Evolutionary conservation across 2,797 vertebrate species (phyloP).

Genomic region (Cercopithecus diana): DNA sequence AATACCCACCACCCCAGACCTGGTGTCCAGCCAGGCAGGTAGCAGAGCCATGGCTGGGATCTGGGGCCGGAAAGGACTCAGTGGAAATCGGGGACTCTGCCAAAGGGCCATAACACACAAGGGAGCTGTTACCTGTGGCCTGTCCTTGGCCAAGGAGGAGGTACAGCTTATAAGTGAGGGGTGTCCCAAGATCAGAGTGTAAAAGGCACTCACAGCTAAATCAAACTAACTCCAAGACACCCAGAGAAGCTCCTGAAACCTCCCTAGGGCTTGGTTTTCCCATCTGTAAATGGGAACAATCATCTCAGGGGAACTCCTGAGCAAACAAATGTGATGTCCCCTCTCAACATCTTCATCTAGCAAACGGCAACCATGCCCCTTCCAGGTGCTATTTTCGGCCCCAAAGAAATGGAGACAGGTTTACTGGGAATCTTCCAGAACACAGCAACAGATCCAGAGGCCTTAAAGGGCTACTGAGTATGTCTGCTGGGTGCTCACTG

Average conservation of each 20-base stretch:
- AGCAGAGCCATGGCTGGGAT: neutral
- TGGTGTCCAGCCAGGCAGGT: slow-evolving; percentile 4
- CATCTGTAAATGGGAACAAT: neutral
- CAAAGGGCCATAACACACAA: neutral
- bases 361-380: neutral
- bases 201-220: neutral
- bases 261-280: neutral
- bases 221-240: neutral
- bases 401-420: neutral
- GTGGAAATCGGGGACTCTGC: neutral
- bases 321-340: neutral
- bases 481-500: neutral
- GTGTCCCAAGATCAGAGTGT: neutral
- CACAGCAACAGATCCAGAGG: neutral
- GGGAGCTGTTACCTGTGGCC: neutral
- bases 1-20: slow-evolving; percentile 68
- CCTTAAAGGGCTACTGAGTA: neutral
- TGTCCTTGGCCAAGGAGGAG: neutral
- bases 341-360: neutral
- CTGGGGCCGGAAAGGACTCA: neutral
- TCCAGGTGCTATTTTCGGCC: neutral
- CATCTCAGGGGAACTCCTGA: neutral
- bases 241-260: neutral
- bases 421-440: neutral
- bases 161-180: neutral